Evolutionary conservation across 2,797 vertebrate species (phyloP).

Genomic region (Acanthurus tractus): DNA sequence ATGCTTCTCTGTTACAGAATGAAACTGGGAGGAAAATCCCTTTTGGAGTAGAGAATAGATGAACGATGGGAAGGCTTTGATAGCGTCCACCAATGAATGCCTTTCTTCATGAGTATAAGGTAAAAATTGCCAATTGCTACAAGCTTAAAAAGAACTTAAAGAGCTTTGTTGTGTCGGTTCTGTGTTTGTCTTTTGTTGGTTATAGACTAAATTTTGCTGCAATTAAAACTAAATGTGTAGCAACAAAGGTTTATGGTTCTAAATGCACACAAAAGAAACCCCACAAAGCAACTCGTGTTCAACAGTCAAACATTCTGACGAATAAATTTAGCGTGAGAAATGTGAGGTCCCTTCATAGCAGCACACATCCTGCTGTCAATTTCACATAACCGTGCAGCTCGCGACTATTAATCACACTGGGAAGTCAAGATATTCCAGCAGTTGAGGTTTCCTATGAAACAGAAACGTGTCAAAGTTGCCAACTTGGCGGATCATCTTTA

Average conservation of each 20-base stretch:
- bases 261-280: background rate
- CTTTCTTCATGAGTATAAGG: conserved; percentile 33
- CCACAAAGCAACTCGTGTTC: background rate
- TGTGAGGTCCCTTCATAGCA: conserved; percentile 28
- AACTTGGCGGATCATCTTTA: background rate
- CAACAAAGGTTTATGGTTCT: conserved; percentile 11
- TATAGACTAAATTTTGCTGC: conserved; percentile 35
- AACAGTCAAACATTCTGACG: background rate
- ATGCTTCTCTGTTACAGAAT: conserved; percentile 15
- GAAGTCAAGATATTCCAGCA: conserved; percentile 55
- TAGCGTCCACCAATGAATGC: conserved; percentile 32
- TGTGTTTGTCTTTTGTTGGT: conserved; percentile 12
- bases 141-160: conserved; percentile 20
- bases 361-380: conserved; percentile 67
- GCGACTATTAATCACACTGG: conserved; percentile 48
- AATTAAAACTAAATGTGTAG: conserved; percentile 17
- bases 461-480: conserved; percentile 42
- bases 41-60: conserved; percentile 48
- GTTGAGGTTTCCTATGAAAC: conserved; percentile 68
- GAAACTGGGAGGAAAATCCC: conserved; percentile 35
- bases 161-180: conserved; percentile 14
- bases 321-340: conserved; percentile 34
- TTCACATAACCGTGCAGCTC: conserved; percentile 22
- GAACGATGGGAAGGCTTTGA: conserved; percentile 50
- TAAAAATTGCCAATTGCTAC: conserved; percentile 17